Base-by-base conservation (phyloP, 1,140 invertebrate species). In the Drosophila watanabei region DNA sequence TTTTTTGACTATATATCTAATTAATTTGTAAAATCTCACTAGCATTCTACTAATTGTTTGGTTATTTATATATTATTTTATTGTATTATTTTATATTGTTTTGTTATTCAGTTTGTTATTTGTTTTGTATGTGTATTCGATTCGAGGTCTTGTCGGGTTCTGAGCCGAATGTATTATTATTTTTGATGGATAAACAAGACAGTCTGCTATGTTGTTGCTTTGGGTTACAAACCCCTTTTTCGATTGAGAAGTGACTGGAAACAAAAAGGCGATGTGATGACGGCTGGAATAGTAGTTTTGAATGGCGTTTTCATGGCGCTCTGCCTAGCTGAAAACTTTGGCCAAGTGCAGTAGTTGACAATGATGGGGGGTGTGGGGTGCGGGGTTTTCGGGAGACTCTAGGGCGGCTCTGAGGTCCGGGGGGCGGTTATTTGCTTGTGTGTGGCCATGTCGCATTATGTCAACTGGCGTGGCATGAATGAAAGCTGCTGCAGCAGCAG, bases 391-490 rank as follows among this genome's bases (percentile, higher is more conserved):
- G 45, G 45, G 24, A 8, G 59, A 6, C n/a, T 51, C 9, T n/a
- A n/a, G 64, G 65, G 5, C 16, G 49, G 37, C 11, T 20, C 24
- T 48, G 35, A 52, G 35, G 30, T 37, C 5, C 18, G 18, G 41
- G 49, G 54, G 18, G 16, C 30, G 39, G 41, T 33, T 68, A 66
- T 51, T 73, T 62, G 58, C 48, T 51, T 63, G 11, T 52, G 77
- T 76, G 51, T 64, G 82, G 75, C 73, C 66, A 62, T 85, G 82
- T 81, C 82, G 82, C 82, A 85, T 85, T 85, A 85, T 85, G 78
- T 85, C 82, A 85, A 85, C 82, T 85, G 78, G 63, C 66, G 60
- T 77, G 77, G 77, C 82, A 85, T 85, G 82, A 85, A 85, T 85
- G 82, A 85, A 78, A 85, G 77, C 82, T 80, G 78, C 66, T 52